These are phyloP conservation scores for Trichomycterus rosablanca DNA, from an alignment of 2,113 vertebrate genomes.

Conservation along the genomic window DNA sequence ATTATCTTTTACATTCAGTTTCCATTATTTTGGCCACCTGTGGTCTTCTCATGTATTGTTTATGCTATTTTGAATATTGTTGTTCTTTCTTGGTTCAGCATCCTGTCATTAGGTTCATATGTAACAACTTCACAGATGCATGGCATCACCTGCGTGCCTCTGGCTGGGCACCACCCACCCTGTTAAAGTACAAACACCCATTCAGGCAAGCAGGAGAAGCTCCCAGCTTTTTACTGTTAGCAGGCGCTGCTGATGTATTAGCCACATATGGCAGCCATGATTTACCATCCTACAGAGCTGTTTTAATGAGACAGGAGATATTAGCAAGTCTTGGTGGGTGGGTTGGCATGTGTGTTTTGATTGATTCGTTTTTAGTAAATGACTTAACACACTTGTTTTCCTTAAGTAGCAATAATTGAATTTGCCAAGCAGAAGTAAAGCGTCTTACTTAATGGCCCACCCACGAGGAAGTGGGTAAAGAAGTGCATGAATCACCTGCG, in stretches of 20 bases:
- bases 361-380: conserved; percentile 26
- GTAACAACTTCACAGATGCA: too few species aligned
- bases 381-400: conserved; percentile 5
- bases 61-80: too few species aligned
- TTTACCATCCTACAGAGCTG: conserved; percentile 7
- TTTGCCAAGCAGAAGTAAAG: conserved; percentile 33
- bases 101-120: too few species aligned
- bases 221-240: neutral
- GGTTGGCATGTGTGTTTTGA: conserved; percentile 9
- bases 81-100: too few species aligned
- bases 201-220: too few species aligned
- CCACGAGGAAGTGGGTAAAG: conserved; percentile 42
- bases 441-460: conserved; percentile 52
- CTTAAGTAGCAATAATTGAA: conserved; percentile 29
- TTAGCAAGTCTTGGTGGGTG: conserved; percentile 16
- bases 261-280: conserved; percentile 3
- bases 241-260: conserved; percentile 16
- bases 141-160: too few species aligned
- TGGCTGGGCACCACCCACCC: too few species aligned
- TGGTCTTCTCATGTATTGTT: too few species aligned
- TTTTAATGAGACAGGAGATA: conserved; percentile 11
- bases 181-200: too few species aligned
- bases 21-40: too few species aligned
- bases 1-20: too few species aligned
- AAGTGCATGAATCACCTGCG: conserved; percentile 49